Base-by-base conservation (phyloP, 2,113 vertebrate genomes). In the Leucosticte australis region DNA sequence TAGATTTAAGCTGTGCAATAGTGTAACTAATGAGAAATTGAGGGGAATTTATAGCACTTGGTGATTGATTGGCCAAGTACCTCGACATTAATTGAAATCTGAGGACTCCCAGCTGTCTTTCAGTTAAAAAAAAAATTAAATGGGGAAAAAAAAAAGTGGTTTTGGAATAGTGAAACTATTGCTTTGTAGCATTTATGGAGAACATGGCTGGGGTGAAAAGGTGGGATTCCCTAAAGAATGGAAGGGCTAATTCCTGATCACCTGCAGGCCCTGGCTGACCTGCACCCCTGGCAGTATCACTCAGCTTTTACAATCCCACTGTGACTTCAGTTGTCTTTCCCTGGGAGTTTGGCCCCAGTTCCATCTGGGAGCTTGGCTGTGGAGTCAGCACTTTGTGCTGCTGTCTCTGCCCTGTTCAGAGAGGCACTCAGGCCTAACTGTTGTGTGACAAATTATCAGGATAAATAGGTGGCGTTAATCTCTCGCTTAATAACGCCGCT, bases 21-120 rank as follows among this genome's bases (percentile, higher is more conserved):
- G 97, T 76, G 91, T 93, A 89, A 97, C 97, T 98, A 97, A 98
- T 97, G 98, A 97, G 97, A 97, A 97, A 95, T 92, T 80, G 20
- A 69, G 89, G 91, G 91, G 91, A 93, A 97, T 98, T 97, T 97
- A 97, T 91, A 39, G 95, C 47, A 16, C 71, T 53, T 1, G 8
- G 11, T 97, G 97, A 98, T 94, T 90, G 97, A 97, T 94, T 87
- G 86, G 91, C 62, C 74, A 41, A 92, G 82, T 90, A 90, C 65
- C 62, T 90, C 14, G 33, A 65, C 84, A 56, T 95, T 97, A 97
- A 98, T 97, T 98, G 97, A 96, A 97, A 95, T 71, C 92, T 67
- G 91, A 97, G 92, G 81, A 93, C 35, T 96, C 95, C 26, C 92
- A 95, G 96, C 96, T 97, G 96, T 94, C 95, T 90, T 96, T 55